Percentiles rank a stretch among this genome's conserved stretches.
phyloP scores from a whole-genome alignment of 2,113 vertebrate species.

The Larimichthys crocea region DNA sequence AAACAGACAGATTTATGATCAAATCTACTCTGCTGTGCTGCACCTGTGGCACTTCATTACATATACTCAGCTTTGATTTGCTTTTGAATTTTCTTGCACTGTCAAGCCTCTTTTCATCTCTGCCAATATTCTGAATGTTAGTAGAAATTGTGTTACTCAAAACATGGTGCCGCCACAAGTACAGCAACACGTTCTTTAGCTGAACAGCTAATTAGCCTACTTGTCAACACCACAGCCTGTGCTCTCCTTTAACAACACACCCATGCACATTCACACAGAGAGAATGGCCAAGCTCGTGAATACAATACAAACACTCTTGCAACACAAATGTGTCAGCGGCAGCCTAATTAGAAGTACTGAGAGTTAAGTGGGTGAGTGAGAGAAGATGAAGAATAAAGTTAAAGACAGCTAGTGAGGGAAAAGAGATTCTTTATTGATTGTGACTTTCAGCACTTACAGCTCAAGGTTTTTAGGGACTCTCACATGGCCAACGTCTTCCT shows the following conservation, averaged over 20 bases:
- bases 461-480: constrained; percentile 27
- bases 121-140: constrained; percentile 21
- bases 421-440: constrained; percentile 42
- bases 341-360: constrained; percentile 54
- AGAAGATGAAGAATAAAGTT: constrained; percentile 28
- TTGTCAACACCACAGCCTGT: constrained; percentile 49
- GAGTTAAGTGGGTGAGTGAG: constrained; percentile 18
- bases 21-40: neutral
- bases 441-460: constrained; percentile 42
- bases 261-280: neutral
- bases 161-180: neutral
- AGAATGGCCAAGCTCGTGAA: constrained; percentile 28
- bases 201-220: constrained; percentile 63
- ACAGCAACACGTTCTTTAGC: constrained; percentile 38
- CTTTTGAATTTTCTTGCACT: constrained; percentile 6
- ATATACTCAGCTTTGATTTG: constrained; percentile 29
- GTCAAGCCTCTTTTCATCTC: constrained; percentile 18
- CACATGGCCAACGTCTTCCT: constrained; percentile 13
- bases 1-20: neutral
- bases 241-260: constrained; percentile 20
- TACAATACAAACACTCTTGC: constrained; percentile 20
- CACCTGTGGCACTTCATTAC: neutral
- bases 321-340: constrained; percentile 34
- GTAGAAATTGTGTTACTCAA: constrained; percentile 2
- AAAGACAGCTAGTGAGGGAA: constrained; percentile 18